These are phyloP conservation scores for Colinus virginianus DNA, from an alignment of 2,113 vertebrate genomes.

Conservation along the genomic window DNA sequence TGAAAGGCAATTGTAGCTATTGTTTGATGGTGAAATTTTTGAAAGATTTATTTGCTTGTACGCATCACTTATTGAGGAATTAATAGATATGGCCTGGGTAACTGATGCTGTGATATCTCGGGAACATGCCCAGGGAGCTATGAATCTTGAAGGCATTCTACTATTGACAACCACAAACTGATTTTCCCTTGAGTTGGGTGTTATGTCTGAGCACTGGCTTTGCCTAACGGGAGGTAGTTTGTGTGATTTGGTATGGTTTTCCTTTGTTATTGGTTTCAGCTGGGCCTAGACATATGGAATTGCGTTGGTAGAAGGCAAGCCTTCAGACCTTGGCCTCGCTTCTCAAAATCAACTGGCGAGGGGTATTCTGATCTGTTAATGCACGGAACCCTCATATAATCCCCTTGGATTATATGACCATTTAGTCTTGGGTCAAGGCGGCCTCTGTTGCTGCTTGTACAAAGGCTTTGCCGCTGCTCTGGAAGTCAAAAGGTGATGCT, in stretches of 20 bases:
- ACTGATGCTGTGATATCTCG: neutral
- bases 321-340: neutral
- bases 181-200: neutral
- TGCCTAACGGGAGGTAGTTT: neutral
- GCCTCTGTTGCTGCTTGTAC: neutral
- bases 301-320: neutral
- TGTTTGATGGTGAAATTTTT: neutral
- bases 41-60: neutral
- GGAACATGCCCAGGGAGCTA: neutral
- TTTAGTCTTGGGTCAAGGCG: neutral
- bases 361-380: neutral
- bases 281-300: neutral
- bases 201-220: neutral
- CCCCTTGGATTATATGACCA: no score
- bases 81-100: neutral
- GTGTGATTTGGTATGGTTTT: neutral
- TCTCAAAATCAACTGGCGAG: neutral
- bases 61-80: neutral
- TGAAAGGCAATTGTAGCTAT: neutral
- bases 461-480: neutral
- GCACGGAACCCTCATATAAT: neutral
- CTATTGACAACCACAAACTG: neutral
- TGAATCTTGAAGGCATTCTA: neutral
- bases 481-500: accelerated
- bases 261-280: neutral